These are phyloP conservation scores for Orcinus orca DNA, from an alignment of 2,113 vertebrate species.

Conservation along the genomic window DNA sequence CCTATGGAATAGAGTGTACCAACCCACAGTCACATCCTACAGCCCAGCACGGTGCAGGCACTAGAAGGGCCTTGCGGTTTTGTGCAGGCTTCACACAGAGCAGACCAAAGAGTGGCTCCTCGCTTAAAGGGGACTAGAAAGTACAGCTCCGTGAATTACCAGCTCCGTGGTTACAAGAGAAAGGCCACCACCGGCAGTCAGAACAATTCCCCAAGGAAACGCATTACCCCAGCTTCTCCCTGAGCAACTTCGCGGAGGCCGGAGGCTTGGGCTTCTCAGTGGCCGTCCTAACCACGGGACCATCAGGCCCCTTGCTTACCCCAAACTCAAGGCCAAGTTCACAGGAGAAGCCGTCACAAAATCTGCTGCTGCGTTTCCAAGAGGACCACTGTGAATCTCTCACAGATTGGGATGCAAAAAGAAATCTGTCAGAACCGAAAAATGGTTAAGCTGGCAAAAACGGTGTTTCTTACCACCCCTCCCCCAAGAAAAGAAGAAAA, in stretches of 20 bases:
- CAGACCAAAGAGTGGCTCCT: not conserved
- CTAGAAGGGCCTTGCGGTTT: slow-evolving; percentile 57
- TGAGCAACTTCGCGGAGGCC: accelerated
- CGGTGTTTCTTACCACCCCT: not conserved
- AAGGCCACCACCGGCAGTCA: not conserved
- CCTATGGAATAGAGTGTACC: slow-evolving; percentile 45
- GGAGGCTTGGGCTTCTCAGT: not conserved
- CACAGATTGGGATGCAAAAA: not conserved
- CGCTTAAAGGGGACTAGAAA: not conserved
- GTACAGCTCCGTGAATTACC: not conserved
- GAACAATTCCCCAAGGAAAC: not conserved
- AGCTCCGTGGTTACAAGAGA: not conserved
- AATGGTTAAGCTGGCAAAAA: not conserved
- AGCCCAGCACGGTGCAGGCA: not conserved
- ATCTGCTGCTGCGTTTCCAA: not conserved
- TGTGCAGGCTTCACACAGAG: slow-evolving; percentile 30
- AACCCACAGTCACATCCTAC: not conserved
- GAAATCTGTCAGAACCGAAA: not conserved
- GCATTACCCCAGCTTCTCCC: not conserved
- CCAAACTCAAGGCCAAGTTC: not conserved
- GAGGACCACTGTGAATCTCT: not conserved
- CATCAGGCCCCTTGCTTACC: not conserved
- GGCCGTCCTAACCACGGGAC: accelerated
- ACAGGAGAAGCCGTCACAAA: not conserved
- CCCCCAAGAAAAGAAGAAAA: not conserved